These are phyloP conservation scores for Phortica variegata DNA, from an alignment of 1,140 invertebrate genomes.

Conservation along the genomic window DNA sequence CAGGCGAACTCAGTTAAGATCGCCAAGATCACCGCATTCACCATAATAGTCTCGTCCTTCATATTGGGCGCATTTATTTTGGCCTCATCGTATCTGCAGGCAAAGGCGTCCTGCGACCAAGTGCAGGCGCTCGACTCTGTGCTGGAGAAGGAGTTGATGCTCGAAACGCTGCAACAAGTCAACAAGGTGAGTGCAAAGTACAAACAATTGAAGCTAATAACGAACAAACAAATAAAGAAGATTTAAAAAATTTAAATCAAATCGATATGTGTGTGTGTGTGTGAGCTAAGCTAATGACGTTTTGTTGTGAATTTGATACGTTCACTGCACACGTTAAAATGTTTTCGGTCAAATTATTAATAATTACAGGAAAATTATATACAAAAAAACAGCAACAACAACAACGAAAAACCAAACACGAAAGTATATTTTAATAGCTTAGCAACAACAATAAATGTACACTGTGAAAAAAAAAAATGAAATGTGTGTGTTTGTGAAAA, in stretches of 20 bases:
- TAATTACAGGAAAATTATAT: slow-evolving; percentile 55
- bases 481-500: too few species aligned
- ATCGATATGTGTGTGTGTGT: slow-evolving; percentile 25
- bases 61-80: slow-evolving; percentile 77
- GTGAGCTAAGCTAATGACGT: slow-evolving; percentile 27
- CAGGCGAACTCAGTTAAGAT: slow-evolving; percentile 76
- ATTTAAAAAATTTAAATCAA: slow-evolving; percentile 8
- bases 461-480: too few species aligned
- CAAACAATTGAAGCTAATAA: slow-evolving; percentile 9
- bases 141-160: slow-evolving; percentile 65
- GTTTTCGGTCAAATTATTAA: slow-evolving; percentile 36
- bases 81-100: slow-evolving; percentile 77
- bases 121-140: slow-evolving; percentile 65
- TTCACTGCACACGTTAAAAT: slow-evolving; percentile 36
- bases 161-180: slow-evolving; percentile 64
- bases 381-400: too few species aligned
- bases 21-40: slow-evolving; percentile 75
- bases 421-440: too few species aligned
- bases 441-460: too few species aligned
- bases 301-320: slow-evolving; percentile 5
- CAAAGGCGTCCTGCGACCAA: slow-evolving; percentile 70
- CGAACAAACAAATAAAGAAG: slow-evolving; percentile 3
- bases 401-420: too few species aligned
- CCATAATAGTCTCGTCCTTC: slow-evolving; percentile 73
- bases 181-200: slow-evolving; percentile 55